These are phyloP conservation scores for Sebastes cheni DNA, from an alignment of 2,797 vertebrate species.

Conservation along the genomic window DNA sequence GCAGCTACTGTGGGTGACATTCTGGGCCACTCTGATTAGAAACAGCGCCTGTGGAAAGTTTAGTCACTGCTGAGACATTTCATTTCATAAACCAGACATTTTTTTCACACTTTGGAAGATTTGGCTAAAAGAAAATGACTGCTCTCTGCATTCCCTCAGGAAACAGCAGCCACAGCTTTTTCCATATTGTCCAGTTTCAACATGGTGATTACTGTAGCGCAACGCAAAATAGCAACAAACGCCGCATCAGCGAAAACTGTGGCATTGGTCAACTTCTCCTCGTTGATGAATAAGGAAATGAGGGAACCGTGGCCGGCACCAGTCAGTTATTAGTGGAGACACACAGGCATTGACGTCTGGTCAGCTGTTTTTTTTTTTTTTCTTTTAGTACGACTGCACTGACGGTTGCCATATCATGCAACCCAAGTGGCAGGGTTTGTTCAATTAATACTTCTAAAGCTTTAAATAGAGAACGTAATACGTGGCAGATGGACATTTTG, in stretches of 20 bases:
- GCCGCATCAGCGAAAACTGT: conserved; percentile 13
- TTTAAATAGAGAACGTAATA: not conserved
- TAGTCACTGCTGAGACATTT: not conserved
- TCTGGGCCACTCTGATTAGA: not conserved
- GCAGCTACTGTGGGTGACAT: not conserved
- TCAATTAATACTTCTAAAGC: not conserved
- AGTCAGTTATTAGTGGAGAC: conserved; percentile 1
- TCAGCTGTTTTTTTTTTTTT: not conserved
- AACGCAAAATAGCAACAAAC: conserved; percentile 11
- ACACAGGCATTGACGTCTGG: not conserved
- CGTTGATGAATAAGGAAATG: conserved; percentile 33
- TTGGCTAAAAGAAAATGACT: not conserved
- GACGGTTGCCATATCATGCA: not conserved
- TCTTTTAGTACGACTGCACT: not conserved
- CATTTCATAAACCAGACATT: not conserved
- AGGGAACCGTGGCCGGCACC: conserved; percentile 10
- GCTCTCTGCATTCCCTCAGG: not conserved
- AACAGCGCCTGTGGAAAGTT: not conserved
- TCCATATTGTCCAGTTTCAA: conserved; percentile 3
- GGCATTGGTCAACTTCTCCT: conserved; percentile 5
- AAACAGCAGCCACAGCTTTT: not conserved
- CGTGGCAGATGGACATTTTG: not conserved
- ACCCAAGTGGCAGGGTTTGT: not conserved
- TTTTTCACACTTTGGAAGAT: not conserved
- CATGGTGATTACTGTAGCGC: conserved; percentile 30